Evolutionary conservation across 1,140 invertebrate species (phyloP).

Genomic region (Batillaria attramentaria): DNA sequence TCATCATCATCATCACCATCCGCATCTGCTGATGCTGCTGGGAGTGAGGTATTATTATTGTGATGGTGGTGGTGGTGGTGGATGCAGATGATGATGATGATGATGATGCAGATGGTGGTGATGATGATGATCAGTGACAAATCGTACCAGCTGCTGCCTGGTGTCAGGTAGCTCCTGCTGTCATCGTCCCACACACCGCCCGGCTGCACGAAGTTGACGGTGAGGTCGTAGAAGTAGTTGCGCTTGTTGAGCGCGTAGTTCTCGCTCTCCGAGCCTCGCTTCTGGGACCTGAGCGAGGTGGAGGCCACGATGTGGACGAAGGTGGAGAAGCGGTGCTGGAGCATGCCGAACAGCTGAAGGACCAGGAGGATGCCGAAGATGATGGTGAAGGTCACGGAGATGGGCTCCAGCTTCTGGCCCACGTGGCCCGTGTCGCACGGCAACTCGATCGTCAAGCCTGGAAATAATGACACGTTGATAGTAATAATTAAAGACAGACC

Average conservation of each 20-base stretch:
- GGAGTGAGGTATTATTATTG: no score
- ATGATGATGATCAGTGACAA: not conserved
- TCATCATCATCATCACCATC: no score
- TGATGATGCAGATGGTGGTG: no score
- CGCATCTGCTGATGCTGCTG: no score
- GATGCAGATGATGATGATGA: no score
- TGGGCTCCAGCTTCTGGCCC: conserved; percentile 38
- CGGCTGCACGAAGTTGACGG: not conserved
- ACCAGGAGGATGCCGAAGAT: conserved; percentile 73
- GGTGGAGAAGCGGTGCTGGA: conserved; percentile 72
- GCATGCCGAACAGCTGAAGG: conserved; percentile 74
- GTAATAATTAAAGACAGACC: no score
- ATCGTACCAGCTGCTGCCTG: not conserved
- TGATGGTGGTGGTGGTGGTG: not conserved
- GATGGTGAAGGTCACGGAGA: conserved; percentile 71
- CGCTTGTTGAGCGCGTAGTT: not conserved
- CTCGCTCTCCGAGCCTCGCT: not conserved
- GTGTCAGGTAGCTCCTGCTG: no score
- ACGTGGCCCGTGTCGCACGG: conserved; percentile 30
- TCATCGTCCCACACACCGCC: not conserved
- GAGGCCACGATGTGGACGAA: conserved; percentile 65
- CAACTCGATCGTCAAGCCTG: conserved; percentile 22
- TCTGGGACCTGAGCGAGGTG: conserved; percentile 47
- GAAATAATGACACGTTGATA: no score
- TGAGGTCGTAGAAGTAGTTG: not conserved